Evolutionary conservation across 2,113 vertebrate genomes (phyloP).

Genomic region (Balaeniceps rex): DNA sequence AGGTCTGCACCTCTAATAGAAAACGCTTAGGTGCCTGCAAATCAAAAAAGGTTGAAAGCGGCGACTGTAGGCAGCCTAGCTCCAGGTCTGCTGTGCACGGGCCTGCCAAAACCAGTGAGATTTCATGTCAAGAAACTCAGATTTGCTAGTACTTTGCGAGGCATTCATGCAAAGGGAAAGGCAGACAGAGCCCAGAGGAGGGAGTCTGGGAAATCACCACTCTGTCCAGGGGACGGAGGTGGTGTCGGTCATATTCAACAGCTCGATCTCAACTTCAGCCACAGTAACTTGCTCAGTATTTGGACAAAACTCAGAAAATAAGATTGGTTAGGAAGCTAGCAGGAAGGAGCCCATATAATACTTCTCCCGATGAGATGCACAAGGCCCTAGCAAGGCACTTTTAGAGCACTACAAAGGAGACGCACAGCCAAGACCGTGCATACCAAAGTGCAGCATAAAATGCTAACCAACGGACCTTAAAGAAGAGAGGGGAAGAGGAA

Average conservation of each 20-base stretch:
- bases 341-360: neutral
- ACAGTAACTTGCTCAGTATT: fast-evolving
- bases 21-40: neutral
- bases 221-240: neutral
- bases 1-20: neutral
- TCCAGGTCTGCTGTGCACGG: fast-evolving
- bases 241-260: neutral
- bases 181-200: neutral
- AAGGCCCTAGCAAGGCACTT: neutral
- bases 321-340: neutral
- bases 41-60: neutral
- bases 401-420: neutral
- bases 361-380: neutral
- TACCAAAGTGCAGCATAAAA: neutral
- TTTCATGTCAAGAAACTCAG: neutral
- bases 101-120: neutral
- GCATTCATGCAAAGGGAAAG: neutral
- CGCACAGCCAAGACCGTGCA: fast-evolving
- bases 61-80: fast-evolving
- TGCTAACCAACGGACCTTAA: neutral
- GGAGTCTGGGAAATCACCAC: neutral
- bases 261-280: neutral
- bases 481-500: neutral
- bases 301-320: neutral
- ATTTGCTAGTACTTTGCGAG: neutral